phyloP scores from a whole-genome alignment of 2,113 vertebrate species.

The Austrofundulus limnaeus region DNA sequence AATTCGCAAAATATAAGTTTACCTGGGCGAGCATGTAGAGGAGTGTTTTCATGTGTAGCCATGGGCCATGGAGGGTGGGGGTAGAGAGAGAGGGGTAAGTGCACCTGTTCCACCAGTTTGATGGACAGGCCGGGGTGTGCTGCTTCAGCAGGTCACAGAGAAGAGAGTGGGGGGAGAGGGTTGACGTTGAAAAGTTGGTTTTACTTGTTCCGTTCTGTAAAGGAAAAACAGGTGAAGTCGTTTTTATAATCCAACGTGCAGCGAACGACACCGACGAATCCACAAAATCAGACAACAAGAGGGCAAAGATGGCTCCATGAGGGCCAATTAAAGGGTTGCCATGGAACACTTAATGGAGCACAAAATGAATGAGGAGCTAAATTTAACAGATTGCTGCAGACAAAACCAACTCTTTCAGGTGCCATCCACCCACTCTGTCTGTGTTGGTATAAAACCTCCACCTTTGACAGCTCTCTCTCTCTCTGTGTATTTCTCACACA shows the following conservation, averaged over 20 bases:
- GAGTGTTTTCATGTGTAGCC: slow-evolving; percentile 19
- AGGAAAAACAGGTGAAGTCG: slow-evolving; percentile 13
- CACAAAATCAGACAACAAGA: slow-evolving; percentile 39
- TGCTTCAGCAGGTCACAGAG: slow-evolving; percentile 81
- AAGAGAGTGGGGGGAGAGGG: slow-evolving; percentile 25
- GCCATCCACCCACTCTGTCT: slow-evolving; percentile 29
- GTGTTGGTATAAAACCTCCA: slow-evolving; percentile 51
- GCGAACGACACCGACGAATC: background rate
- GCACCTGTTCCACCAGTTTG: slow-evolving; percentile 81
- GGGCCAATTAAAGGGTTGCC: slow-evolving; percentile 48
- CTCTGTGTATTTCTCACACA: slow-evolving; percentile 30
- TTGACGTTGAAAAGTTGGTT: slow-evolving; percentile 7
- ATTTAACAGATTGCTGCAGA: slow-evolving; percentile 35
- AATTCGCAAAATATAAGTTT: slow-evolving; percentile 13
- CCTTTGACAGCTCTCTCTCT: slow-evolving; percentile 46
- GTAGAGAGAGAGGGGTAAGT: slow-evolving; percentile 49
- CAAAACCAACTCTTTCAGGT: slow-evolving; percentile 33
- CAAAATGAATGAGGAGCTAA: slow-evolving; percentile 48
- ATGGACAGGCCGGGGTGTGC: slow-evolving; percentile 80
- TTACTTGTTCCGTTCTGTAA: too few relatives aligned
- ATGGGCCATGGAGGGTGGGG: slow-evolving; percentile 22
- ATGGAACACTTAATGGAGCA: slow-evolving; percentile 53
- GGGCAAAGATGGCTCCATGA: slow-evolving; percentile 28
- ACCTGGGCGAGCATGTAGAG: slow-evolving; percentile 13
- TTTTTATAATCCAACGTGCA: slow-evolving; percentile 40